Evolutionary conservation across 2,113 vertebrate genomes (phyloP), one percentile per base, ranked within the genome.

Genomic region (Neogobius melanostomus): DNA sequence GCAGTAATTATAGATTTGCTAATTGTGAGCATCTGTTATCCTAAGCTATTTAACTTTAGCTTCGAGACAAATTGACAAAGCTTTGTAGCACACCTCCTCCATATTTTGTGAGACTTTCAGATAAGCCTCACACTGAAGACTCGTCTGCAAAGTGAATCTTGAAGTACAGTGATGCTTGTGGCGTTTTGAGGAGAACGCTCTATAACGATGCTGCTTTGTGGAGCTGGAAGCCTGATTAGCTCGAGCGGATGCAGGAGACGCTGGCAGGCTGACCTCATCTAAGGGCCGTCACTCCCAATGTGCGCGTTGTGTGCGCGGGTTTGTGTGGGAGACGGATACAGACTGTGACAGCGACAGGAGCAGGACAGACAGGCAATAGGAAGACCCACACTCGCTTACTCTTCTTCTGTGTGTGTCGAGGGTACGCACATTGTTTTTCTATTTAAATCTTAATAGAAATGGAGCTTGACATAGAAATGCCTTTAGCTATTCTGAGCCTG

Each of bases 151-250:
- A 71, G 68, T 74, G 79, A 77, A 80, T 82, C 60, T 76, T 61
- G 68, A 72, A 80, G 68, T 68, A 66, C 67, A 56, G 66, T 67
- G 70, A 75, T 71, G 68, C 82, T 74, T 74, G 36, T 76, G 61
- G 64, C 45, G 62, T 77, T 80, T 50, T 64, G 72, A 50, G 36
- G 60, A 12, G 52, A 63, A 75, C 69, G 67, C 60, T 53, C 36
- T 1, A 77, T 87, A 87, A 88, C 85, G 84, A 87, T 64, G 73
- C 63, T 73, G 82, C 82, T 89, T 87, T 89, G 72, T 85, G 66
- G 47, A 50, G 68, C 78, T 88, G 16, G 36, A 68, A 80, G 85
- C 68, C 79, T 86, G 87, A 83, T 88, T 82, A 87, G 74, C 66
- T 75, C 78, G 77, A 82, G 21, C 63, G 59, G 72, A 89, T 86